Conservation (phyloP, 2,797 vertebrate species). For the Iguana delicatissima region DNA sequence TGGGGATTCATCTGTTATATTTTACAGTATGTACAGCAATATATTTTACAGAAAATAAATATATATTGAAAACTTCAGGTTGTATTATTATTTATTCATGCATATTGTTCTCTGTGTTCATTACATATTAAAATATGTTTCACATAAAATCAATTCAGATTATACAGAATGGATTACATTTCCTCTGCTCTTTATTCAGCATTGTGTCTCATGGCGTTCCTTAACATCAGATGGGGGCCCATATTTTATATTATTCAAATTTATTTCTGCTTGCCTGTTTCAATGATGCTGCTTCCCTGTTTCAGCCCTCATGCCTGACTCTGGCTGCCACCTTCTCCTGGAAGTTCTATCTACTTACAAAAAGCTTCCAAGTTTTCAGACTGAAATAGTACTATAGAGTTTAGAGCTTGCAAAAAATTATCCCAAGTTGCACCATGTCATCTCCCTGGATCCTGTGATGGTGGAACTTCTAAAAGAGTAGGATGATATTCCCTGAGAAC, state of each 20-base stretch:
- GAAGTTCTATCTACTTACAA: neutral
- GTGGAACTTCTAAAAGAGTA: neutral
- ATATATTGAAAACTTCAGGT: slow-evolving; percentile 30
- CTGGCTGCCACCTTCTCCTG: neutral
- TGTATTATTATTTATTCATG: slow-evolving; percentile 45
- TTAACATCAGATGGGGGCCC: neutral
- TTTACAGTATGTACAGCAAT: slow-evolving; percentile 28
- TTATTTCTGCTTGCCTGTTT: slow-evolving; percentile 4
- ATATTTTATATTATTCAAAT: slow-evolving; percentile 26
- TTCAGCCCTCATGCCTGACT: neutral
- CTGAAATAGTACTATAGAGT: neutral
- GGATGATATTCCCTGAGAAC: neutral
- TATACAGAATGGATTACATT: slow-evolving; percentile 37
- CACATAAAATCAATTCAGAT: slow-evolving; percentile 43
- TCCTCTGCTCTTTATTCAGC: slow-evolving; percentile 25
- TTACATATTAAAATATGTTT: slow-evolving; percentile 49
- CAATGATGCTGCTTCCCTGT: neutral
- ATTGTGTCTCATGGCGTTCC: neutral
- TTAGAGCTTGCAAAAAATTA: neutral
- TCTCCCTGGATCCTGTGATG: neutral
- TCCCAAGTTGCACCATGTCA: neutral
- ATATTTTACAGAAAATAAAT: slow-evolving; percentile 45
- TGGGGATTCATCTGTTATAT: slow-evolving; percentile 25
- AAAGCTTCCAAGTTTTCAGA: neutral
- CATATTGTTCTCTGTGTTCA: slow-evolving; percentile 43